A percentile compares a stretch with the other conserved stretches of the same genome.
These are phyloP conservation scores for Ranitomeya imitator DNA, from an alignment of 2,113 vertebrate genomes.

Conservation along the genomic window DNA sequence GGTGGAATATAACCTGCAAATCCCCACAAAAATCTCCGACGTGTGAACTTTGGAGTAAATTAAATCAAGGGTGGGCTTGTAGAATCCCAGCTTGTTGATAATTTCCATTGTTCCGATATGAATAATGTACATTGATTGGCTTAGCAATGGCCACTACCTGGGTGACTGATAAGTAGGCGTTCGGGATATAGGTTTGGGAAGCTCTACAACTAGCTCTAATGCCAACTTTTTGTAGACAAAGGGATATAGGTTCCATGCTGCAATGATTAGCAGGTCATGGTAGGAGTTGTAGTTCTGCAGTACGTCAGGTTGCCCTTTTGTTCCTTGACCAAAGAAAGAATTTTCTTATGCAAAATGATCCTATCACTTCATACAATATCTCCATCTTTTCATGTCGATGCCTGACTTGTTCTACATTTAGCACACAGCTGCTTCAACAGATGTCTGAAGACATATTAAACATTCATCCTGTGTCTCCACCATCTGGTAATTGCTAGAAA, in stretches of 20 bases:
- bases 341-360: neutral
- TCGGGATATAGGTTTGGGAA: too few relatives aligned
- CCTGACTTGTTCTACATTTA: slow-evolving; percentile 42
- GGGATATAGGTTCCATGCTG: neutral
- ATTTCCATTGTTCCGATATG: too few relatives aligned
- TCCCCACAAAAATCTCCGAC: too few relatives aligned
- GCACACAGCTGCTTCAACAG: slow-evolving; percentile 46
- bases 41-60: too few relatives aligned
- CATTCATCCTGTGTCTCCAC: slow-evolving; percentile 45
- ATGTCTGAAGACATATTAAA: slow-evolving; percentile 46
- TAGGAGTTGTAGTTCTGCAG: neutral
- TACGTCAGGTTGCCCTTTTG: neutral
- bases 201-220: too few relatives aligned
- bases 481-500: slow-evolving; percentile 48
- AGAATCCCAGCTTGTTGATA: too few relatives aligned
- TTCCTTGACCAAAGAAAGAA: neutral
- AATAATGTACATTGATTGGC: too few relatives aligned
- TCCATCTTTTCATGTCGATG: slow-evolving; percentile 24
- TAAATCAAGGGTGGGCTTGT: too few relatives aligned
- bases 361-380: neutral
- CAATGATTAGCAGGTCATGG: neutral
- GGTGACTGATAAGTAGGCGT: too few relatives aligned
- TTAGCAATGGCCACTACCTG: too few relatives aligned
- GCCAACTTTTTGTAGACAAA: neutral
- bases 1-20: too few relatives aligned